Percentiles rank a stretch among this genome's conserved stretches.
Conservation (phyloP, 2,888 invertebrate genomes). For the Ochropacha duplaris region DNA sequence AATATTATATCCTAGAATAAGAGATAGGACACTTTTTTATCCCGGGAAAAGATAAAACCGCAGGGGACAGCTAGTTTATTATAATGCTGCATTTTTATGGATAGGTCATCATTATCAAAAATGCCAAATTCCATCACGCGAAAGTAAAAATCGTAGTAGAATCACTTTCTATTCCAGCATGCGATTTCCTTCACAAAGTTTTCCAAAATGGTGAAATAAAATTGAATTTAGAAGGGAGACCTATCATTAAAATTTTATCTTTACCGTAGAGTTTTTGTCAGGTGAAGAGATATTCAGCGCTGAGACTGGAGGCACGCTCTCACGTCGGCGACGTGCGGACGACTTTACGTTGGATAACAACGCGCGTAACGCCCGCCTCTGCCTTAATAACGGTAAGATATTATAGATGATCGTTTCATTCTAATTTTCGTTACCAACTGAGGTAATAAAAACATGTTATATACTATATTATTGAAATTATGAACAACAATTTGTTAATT, state of each 20-base stretch:
- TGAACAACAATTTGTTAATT: too few relatives aligned
- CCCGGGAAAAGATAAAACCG: too few relatives aligned
- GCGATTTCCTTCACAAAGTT: not conserved
- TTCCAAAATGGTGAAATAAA: not conserved
- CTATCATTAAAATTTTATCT: not conserved
- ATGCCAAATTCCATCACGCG: too few relatives aligned
- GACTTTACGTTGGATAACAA: conserved; percentile 68
- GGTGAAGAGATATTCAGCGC: conserved; percentile 74
- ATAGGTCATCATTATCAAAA: too few relatives aligned
- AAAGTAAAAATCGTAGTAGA: not conserved
- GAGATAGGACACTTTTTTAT: too few relatives aligned
- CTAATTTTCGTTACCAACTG: not conserved
- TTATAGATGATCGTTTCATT: not conserved
- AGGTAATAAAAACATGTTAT: not conserved
- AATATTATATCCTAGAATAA: too few relatives aligned
- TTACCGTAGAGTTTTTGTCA: conserved; percentile 21
- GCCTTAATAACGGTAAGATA: conserved; percentile 64
- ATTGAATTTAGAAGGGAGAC: not conserved
- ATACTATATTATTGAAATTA: too few relatives aligned
- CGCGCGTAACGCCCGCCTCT: conserved; percentile 61
- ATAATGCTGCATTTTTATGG: too few relatives aligned
- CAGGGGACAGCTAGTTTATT: too few relatives aligned
- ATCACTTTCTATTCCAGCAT: not conserved
- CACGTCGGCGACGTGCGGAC: conserved; percentile 68
- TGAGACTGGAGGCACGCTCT: conserved; percentile 60